Base-by-base conservation (phyloP, 1,140 invertebrate genomes). In the Druon quercuslanigerum region DNA sequence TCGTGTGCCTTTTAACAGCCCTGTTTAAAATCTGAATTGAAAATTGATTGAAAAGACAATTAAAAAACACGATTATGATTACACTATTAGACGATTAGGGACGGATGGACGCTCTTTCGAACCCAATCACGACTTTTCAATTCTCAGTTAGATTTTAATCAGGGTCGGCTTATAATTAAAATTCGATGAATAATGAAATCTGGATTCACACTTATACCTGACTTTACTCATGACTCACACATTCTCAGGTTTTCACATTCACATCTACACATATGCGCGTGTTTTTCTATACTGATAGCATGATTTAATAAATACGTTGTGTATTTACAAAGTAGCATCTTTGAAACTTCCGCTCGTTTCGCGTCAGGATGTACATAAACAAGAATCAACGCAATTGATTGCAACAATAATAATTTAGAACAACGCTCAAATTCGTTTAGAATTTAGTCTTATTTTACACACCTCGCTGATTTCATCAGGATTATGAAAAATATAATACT, bases 401-500 rank as follows among this genome's bases (percentile, higher is more conserved):
- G 60, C 60, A 66, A 66, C 60, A 66, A 66, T 66, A 66, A 66
- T 66, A 66, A 73, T 73, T 25, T 70, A 40, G 52, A 51, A 46
- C 40, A 72, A 78, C 20, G 33, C 33, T 66, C 17, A 51, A 50
- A 56, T 60, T 74, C 25, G 60, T 51, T 16, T 70, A 70, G 25
- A 51, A 70, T 52, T 75, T 70, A 16, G 70, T 60, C 17, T 60
- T 75, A 70, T 40, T 66, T 70, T 52, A 70, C 60, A 60, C 66
- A n/a, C 74, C 52, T 66, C 57, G 51, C 60, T 51, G 40, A 87
- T 88, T 89, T 88, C 85, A 90, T 86, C 82, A 83, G 87, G 84
- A 75, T 89, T 91, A 90, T 91, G 87, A 90, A 91, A 91, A 91
- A 91, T 90, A 90, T 90, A 91, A 90, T 90, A 87, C 86, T 90